Evolutionary conservation across 1,140 invertebrate genomes (phyloP).

Genomic region (Campodea augens): DNA sequence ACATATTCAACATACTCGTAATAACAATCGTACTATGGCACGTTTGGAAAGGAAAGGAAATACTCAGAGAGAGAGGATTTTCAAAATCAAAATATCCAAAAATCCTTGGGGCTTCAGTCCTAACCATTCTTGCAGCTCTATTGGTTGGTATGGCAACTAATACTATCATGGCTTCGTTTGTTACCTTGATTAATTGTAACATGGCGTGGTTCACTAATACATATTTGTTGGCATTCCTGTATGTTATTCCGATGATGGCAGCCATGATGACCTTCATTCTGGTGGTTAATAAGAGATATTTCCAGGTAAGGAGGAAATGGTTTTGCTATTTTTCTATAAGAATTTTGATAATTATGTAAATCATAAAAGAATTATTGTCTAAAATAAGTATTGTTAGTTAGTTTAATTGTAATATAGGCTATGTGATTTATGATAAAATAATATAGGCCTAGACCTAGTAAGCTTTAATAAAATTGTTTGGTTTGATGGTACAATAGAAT

Average conservation of each 20-base stretch:
- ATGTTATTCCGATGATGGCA: background rate
- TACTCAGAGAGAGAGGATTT: background rate
- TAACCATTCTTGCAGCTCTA: background rate
- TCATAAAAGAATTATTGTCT: background rate
- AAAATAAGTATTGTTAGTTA: background rate
- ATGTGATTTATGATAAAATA: too few species aligned
- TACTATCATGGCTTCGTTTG: background rate
- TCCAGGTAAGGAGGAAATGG: background rate
- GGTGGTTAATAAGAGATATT: background rate
- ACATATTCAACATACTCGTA: background rate
- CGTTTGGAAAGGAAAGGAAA: background rate
- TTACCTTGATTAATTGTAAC: background rate
- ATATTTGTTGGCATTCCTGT: background rate
- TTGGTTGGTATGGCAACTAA: background rate
- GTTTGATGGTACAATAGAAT: too few species aligned
- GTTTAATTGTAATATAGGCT: too few species aligned
- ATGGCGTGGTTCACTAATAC: background rate
- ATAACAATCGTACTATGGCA: background rate
- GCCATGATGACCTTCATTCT: background rate
- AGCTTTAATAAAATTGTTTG: too few species aligned
- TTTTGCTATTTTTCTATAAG: background rate
- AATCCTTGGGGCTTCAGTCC: background rate
- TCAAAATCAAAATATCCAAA: background rate
- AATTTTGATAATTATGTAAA: background rate
- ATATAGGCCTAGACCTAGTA: too few species aligned